A percentile compares a stretch with the other conserved stretches of the same genome.
Conservation (phyloP, 2,797 vertebrate species). For the Helicolenus hilgendorfi region DNA sequence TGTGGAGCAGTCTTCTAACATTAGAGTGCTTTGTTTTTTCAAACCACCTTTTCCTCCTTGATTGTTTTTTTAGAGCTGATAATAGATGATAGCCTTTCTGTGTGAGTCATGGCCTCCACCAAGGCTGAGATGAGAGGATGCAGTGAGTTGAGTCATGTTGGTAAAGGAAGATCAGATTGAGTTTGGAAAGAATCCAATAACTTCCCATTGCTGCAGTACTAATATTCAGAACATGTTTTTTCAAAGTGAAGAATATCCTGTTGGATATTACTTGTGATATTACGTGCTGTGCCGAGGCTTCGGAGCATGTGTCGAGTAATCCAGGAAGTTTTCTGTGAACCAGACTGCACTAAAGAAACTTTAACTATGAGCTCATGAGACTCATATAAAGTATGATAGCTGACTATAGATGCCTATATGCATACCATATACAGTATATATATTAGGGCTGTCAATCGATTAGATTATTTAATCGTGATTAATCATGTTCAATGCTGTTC, state of each 20-base stretch:
- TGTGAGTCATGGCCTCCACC: conserved; percentile 40
- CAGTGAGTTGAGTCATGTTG: conserved; percentile 53
- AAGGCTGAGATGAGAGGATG: conserved; percentile 43
- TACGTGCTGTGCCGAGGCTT: too few relatives aligned
- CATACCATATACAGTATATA: too few relatives aligned
- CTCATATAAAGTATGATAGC: too few relatives aligned
- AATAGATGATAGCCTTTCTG: conserved; percentile 17
- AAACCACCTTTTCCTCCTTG: neutral
- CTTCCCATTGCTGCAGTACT: neutral
- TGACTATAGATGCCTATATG: too few relatives aligned
- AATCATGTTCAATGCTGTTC: too few relatives aligned
- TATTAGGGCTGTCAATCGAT: neutral
- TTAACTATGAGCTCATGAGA: neutral
- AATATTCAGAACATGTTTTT: neutral
- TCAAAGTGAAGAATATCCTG: conserved; percentile 8
- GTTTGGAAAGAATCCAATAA: conserved; percentile 36
- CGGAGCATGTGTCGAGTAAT: too few relatives aligned
- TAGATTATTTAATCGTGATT: too few relatives aligned
- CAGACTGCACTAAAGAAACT: neutral
- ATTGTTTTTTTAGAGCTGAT: neutral
- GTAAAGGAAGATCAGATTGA: conserved; percentile 13
- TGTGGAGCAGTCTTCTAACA: neutral
- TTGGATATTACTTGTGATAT: neutral
- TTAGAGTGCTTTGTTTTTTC: neutral
- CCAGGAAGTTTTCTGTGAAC: too few relatives aligned